Base-by-base conservation (phyloP, 2,888 invertebrate genomes). In the Oeneis ivallda region DNA sequence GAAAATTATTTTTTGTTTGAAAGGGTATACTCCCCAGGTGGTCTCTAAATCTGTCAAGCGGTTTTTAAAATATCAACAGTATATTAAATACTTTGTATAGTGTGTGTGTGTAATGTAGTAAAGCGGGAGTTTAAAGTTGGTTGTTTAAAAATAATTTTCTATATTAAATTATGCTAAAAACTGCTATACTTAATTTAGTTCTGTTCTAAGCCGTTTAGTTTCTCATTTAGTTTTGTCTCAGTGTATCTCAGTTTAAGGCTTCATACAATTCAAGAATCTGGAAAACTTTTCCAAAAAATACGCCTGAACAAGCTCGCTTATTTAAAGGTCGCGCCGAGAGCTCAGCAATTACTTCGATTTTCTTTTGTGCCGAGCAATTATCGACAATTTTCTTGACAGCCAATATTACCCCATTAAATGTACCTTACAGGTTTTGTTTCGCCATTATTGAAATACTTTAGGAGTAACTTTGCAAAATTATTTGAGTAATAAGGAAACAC, bases 291-390 rank as follows among this genome's bases (percentile, higher is more conserved):
- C 11, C 15, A 26, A 26, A 26, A 26, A 57, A 43, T 57, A 57
- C 57, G 26, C 43, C 8, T 26, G 26, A 26, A 41, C 19, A 39
- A 56, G 56, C 62, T 64, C 65, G 66, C 58, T 72, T 70, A 71
- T 70, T 68, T 69, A 63, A 64, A 67, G 65, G 54, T 66, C 49
- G 50, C 79, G 15, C 43, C 7, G 43, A 7, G 43, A n/a, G 74
- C 76, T 75, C 71, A 62, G 71, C 77, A 71, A 75, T 78, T 79
- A 72, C 72, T 71, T 72, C 71, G 72, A 75, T 75, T 78, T 79
- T 76, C 75, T 77, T 73, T 77, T 75, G 76, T 76, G 79, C 78
- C 72, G 75, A 75, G 73, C 80, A 82, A 83, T 82, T 79, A 80
- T 76, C 76, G 76, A 81, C 76, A 75, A 79, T 79, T 81, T 81